Evolutionary conservation across 2,888 invertebrate genomes (phyloP).

Genomic region (Eurois occulta): DNA sequence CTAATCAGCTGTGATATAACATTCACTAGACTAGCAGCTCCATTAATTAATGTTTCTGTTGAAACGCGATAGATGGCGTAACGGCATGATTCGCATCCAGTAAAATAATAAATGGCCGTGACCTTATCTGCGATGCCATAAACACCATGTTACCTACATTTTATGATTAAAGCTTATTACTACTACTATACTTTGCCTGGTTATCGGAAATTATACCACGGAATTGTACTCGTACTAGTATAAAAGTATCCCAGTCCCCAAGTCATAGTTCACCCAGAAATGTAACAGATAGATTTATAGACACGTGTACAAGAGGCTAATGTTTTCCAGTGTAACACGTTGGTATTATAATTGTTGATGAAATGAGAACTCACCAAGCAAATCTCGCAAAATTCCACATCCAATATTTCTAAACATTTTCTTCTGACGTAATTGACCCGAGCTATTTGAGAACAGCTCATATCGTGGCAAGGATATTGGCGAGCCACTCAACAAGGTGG

Average conservation of each 20-base stretch:
- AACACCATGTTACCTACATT: neutral
- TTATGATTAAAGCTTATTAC: neutral
- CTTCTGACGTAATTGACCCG: too few relatives aligned
- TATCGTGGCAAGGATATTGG: neutral
- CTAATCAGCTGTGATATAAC: neutral
- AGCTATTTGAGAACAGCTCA: neutral
- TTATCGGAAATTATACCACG: neutral
- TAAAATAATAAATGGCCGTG: neutral
- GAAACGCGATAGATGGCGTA: constrained; percentile 2
- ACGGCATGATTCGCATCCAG: neutral
- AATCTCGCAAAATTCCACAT: neutral
- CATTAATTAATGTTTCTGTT: neutral
- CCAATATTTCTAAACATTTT: neutral
- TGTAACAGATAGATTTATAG: neutral
- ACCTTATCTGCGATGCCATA: neutral
- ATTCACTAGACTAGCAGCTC: neutral
- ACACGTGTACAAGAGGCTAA: neutral
- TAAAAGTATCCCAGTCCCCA: neutral
- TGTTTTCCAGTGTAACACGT: neutral
- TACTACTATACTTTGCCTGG: neutral
- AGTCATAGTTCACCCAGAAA: neutral
- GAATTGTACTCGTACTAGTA: neutral
- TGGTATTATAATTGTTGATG: neutral
- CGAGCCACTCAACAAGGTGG: neutral
- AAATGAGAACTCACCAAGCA: neutral